A percentile compares a stretch with the other conserved stretches of the same genome.
Conservation (phyloP, 2,797 vertebrate genomes). For the Glossophaga mutica region DNA sequence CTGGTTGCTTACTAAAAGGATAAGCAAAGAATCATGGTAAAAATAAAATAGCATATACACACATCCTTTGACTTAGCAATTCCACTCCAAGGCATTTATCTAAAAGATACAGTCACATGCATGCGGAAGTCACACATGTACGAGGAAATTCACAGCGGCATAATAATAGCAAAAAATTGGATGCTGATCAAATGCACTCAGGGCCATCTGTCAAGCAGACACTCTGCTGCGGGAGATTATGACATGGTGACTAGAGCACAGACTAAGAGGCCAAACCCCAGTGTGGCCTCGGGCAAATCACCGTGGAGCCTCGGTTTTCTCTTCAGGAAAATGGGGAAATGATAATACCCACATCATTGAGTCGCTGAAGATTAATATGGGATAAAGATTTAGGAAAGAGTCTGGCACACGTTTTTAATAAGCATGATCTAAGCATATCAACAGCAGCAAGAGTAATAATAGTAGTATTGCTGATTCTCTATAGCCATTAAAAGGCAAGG, state of each 20-base stretch:
- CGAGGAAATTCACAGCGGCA: background rate
- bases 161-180: background rate
- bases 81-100: background rate
- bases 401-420: background rate
- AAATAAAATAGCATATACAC: background rate
- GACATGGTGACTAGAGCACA: background rate
- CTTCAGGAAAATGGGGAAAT: background rate
- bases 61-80: background rate
- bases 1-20: background rate
- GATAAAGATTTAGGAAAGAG: background rate
- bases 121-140: background rate
- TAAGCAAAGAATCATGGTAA: background rate
- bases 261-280: background rate
- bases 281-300: background rate
- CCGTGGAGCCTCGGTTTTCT: background rate
- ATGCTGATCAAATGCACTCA: background rate
- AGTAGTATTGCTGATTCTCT: background rate
- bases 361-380: background rate
- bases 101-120: background rate
- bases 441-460: background rate
- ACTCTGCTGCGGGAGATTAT: background rate
- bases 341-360: background rate
- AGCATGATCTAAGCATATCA: background rate
- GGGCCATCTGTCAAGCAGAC: background rate
- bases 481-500: background rate